phyloP scores from a whole-genome alignment of 64 coral and sea anemone genomes.

The Dendronephthya gigantea region DNA sequence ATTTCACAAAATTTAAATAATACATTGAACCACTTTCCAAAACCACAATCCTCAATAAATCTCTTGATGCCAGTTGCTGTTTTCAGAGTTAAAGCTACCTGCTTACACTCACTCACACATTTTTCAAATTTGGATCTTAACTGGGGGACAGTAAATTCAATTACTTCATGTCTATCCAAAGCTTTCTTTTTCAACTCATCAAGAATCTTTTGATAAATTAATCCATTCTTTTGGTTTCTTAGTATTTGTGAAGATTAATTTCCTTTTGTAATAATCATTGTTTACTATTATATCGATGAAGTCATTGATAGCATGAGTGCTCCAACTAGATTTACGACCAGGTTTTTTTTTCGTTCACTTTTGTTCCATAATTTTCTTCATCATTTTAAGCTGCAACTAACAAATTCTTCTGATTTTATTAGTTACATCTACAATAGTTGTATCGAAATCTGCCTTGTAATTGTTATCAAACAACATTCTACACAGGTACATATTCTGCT shows the following conservation, averaged over 20 bases:
- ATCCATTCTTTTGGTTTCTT: neutral
- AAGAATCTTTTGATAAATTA: neutral
- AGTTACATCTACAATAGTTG: no score
- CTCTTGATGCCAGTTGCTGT: conserved; percentile 3
- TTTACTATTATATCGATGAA: neutral
- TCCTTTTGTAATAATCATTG: neutral
- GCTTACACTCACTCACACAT: neutral
- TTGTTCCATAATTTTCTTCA: no score
- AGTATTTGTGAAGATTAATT: conserved; percentile 17
- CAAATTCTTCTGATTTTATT: no score
- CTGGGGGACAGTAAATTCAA: conserved; percentile 10
- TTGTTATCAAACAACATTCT: no score
- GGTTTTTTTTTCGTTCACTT: conserved; percentile 21
- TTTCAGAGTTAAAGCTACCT: neutral
- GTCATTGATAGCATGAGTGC: neutral
- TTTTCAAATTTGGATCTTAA: conserved; percentile 33
- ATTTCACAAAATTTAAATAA: no score
- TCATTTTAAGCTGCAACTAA: no score
- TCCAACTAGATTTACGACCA: neutral
- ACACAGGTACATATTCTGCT: no score
- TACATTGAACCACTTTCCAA: no score
- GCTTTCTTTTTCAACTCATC: neutral
- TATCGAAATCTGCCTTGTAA: no score
- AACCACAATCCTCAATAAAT: no score
- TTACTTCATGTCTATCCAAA: neutral